A percentile compares a stretch with the other conserved stretches of the same genome.
Conservation (phyloP, 2,113 vertebrate species). For the Peromyscus maniculatus region DNA sequence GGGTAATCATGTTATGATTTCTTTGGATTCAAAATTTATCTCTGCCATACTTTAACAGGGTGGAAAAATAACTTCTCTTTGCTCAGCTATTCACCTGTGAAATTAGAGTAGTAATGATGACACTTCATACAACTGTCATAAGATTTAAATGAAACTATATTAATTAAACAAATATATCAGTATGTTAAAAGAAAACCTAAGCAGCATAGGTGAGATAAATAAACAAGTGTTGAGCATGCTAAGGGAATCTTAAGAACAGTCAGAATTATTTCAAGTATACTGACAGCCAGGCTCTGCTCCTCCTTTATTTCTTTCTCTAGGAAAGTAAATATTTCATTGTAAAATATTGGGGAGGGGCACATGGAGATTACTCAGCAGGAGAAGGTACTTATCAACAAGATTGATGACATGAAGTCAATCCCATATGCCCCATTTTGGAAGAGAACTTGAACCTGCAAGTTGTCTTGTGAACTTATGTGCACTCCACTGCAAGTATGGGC, state of each 20-base stretch:
- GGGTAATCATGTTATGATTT: conserved; percentile 29
- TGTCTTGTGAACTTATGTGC: neutral
- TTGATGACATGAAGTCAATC: neutral
- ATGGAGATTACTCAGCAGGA: neutral
- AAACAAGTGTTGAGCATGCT: neutral
- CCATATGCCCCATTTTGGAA: too few species aligned
- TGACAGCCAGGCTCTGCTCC: neutral
- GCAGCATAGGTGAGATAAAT: neutral
- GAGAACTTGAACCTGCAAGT: neutral
- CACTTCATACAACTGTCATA: neutral
- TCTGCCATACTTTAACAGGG: neutral
- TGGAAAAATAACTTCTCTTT: neutral
- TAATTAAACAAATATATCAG: neutral
- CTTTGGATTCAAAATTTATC: neutral
- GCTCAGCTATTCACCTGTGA: conserved; percentile 17
- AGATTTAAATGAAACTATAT: neutral
- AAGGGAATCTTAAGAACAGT: neutral
- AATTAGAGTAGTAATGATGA: neutral
- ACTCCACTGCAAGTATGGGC: too few species aligned
- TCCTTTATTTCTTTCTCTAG: neutral
- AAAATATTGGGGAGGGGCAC: neutral
- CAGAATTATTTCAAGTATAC: conserved; percentile 1
- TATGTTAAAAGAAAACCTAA: neutral
- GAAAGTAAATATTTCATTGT: neutral
- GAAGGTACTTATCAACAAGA: too few species aligned